Evolutionary conservation across 2,113 vertebrate genomes (phyloP).

Genomic region (Piaya cayana): DNA sequence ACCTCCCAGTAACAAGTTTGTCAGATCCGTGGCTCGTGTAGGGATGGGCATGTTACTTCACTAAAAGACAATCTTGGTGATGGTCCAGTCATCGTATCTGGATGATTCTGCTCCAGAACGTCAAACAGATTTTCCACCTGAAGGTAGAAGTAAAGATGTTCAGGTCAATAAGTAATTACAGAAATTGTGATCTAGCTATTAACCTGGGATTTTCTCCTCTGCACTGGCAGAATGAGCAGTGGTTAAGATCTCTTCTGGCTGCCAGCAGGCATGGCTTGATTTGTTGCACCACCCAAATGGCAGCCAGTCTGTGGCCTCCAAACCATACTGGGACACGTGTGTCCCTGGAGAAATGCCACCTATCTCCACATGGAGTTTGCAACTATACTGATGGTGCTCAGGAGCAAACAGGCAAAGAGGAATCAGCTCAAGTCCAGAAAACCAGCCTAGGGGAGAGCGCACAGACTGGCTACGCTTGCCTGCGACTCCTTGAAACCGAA

Average conservation of each 20-base stretch:
- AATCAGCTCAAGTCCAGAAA: neutral
- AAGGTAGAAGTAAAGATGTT: constrained; percentile 11
- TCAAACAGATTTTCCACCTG: constrained; percentile 41
- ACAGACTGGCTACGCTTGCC: neutral
- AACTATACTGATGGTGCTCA: neutral
- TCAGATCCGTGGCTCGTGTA: neutral
- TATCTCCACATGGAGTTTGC: neutral
- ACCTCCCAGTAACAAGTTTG: neutral
- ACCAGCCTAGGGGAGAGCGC: neutral
- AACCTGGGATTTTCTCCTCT: constrained; percentile 1
- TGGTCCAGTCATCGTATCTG: constrained; percentile 5
- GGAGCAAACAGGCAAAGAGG: neutral
- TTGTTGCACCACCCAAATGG: neutral
- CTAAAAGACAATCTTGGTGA: constrained; percentile 10
- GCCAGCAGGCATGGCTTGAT: neutral
- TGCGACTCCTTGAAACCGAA: neutral
- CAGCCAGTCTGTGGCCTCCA: neutral
- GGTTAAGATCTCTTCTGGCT: neutral
- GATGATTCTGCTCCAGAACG: neutral
- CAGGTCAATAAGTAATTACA: constrained; percentile 56
- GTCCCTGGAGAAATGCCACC: constrained; percentile 12
- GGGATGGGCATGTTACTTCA: neutral
- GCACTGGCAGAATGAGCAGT: neutral
- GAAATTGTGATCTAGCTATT: neutral
- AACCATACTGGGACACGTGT: neutral